Conservation (phyloP, 2,113 vertebrate species). For the Atrichornis clamosus region DNA sequence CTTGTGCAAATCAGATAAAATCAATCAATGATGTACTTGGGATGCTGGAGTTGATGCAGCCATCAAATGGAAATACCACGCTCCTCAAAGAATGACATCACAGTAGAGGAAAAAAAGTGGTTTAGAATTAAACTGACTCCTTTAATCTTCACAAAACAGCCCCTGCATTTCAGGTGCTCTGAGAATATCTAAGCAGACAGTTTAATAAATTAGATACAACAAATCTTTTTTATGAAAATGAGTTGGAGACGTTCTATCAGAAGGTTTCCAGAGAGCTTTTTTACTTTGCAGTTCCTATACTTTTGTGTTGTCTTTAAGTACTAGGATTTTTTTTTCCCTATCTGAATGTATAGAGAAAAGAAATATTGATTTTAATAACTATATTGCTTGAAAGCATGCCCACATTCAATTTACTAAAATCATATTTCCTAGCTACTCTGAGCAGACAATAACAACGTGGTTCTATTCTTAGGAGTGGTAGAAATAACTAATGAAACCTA, state of each 20-base stretch:
- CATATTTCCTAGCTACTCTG: not conserved
- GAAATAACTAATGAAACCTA: not conserved
- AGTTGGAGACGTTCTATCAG: not conserved
- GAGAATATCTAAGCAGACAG: not conserved
- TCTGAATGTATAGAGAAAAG: not conserved
- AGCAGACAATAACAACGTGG: not conserved
- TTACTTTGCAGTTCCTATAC: not conserved
- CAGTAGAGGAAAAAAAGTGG: not conserved
- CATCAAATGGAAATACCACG: not conserved
- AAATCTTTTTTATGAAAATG: not conserved
- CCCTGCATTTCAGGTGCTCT: not conserved
- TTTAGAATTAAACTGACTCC: not conserved
- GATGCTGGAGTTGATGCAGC: not conserved
- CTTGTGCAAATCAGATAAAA: not conserved
- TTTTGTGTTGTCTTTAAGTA: not conserved
- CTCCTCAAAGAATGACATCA: not conserved
- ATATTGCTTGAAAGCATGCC: not conserved
- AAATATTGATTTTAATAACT: not conserved
- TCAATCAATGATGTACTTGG: not conserved
- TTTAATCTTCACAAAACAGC: not conserved
- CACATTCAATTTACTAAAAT: not conserved
- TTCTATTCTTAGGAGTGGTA: not conserved
- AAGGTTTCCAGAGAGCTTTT: not conserved
- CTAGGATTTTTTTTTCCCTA: not conserved
- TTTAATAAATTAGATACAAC: not conserved